Conservation (phyloP, 1,140 invertebrate species). For the Drosophila lini region DNA sequence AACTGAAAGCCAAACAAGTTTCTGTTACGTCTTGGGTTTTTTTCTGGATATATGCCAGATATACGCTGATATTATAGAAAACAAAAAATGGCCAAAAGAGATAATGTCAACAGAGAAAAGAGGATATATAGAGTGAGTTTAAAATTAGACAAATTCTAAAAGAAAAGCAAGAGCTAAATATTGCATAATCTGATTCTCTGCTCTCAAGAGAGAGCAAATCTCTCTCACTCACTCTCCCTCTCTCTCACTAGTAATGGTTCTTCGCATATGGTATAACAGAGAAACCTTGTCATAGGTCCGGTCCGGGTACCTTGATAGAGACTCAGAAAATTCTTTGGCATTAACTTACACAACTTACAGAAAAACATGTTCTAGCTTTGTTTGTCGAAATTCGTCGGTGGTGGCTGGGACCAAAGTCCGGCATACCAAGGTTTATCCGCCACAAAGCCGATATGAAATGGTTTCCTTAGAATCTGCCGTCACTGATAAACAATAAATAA, state of each 20-base stretch:
- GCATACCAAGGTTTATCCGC: slow-evolving; percentile 12
- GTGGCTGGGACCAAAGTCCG: slow-evolving; percentile 31
- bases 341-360: slow-evolving; percentile 32
- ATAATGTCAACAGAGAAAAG: slow-evolving; percentile 27
- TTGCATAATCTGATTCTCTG: slow-evolving; percentile 52
- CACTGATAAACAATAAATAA: slow-evolving; percentile 34
- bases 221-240: background rate
- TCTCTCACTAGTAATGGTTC: background rate
- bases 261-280: slow-evolving; percentile 6
- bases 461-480: slow-evolving; percentile 47
- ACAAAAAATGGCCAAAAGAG: slow-evolving; percentile 20
- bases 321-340: slow-evolving; percentile 24
- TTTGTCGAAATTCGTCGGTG: slow-evolving; percentile 5
- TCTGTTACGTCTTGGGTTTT: slow-evolving; percentile 17
- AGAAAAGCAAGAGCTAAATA: slow-evolving; percentile 26
- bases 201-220: background rate
- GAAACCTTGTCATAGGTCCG: slow-evolving; percentile 64
- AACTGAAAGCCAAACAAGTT: slow-evolving; percentile 43
- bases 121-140: slow-evolving; percentile 46
- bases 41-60: slow-evolving; percentile 53
- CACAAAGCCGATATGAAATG: slow-evolving; percentile 16
- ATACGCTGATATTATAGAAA: slow-evolving; percentile 36
- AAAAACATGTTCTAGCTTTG: slow-evolving; percentile 1
- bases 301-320: slow-evolving; percentile 48
- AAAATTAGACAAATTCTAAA: slow-evolving; percentile 55